phyloP scores from a whole-genome alignment of 2,888 invertebrate genomes.

The Brassicogethes aeneus region DNA sequence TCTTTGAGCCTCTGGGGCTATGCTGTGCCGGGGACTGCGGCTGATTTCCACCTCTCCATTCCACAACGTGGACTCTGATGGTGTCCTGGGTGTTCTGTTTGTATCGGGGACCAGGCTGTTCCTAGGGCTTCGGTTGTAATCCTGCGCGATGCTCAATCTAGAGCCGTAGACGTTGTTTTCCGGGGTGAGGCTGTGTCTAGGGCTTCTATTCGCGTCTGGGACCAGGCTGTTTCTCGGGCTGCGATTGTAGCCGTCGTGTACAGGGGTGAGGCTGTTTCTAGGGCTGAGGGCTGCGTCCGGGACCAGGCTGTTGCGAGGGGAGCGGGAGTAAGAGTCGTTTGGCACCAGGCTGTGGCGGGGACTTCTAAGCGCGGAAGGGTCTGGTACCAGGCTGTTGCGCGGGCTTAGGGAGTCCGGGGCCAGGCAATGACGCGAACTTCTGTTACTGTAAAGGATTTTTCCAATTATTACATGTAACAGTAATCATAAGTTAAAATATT shows the following conservation, averaged over 20 bases:
- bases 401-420: constrained; percentile 48
- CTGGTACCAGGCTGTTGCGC: constrained; percentile 54
- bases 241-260: constrained; percentile 40
- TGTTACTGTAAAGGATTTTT: constrained; percentile 48
- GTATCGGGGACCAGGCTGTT: constrained; percentile 45
- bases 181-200: constrained; percentile 55
- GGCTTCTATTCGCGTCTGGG: constrained; percentile 47
- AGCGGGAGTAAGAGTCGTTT: constrained; percentile 49
- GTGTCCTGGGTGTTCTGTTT: constrained; percentile 45
- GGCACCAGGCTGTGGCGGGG: constrained; percentile 49
- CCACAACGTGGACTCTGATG: constrained; percentile 50
- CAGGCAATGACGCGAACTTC: constrained; percentile 51
- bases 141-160: constrained; percentile 36
- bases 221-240: constrained; percentile 50
- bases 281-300: constrained; percentile 38
- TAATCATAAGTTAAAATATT: too few relatives aligned
- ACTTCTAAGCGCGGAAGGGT: constrained; percentile 41
- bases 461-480: too few relatives aligned
- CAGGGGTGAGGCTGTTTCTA: constrained; percentile 48
- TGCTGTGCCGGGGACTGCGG: constrained; percentile 52
- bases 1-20: constrained; percentile 45
- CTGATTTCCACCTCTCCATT: constrained; percentile 44
- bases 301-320: constrained; percentile 44
- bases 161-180: constrained; percentile 41
- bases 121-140: constrained; percentile 44